Percentiles rank a stretch among this genome's conserved stretches.
Evolutionary conservation across 2,888 invertebrate genomes (phyloP).

Genomic region (Hydroisotoma schaefferi): DNA sequence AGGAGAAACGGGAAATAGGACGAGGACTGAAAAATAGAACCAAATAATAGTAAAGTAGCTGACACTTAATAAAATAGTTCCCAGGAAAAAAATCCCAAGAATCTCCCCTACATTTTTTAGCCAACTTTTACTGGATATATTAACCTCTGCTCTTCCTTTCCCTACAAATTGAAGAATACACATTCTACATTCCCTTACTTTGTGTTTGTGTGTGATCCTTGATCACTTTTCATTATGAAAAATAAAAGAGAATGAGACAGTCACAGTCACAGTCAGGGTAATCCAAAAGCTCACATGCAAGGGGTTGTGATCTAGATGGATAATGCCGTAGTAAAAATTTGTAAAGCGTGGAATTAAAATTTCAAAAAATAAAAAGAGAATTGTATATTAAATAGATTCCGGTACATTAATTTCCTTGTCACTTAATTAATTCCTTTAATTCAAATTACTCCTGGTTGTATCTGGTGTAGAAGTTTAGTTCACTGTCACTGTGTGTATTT

Average conservation of each 20-base stretch:
- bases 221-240: no score
- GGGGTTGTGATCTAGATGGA: no score
- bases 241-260: no score
- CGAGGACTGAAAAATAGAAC: no score
- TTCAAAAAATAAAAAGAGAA: not conserved
- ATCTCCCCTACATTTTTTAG: constrained; percentile 4
- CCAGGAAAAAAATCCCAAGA: constrained; percentile 13
- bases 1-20: no score
- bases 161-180: not conserved
- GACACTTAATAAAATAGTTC: constrained; percentile 14
- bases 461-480: no score
- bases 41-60: not conserved
- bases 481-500: no score
- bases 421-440: constrained; percentile 20
- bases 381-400: constrained; percentile 17
- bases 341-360: constrained; percentile 8
- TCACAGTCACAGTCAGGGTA: no score
- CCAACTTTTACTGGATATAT: no score
- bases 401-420: constrained; percentile 15
- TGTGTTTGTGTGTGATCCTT: not conserved
- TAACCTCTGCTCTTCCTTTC: not conserved
- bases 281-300: no score
- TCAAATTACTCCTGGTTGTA: constrained; percentile 4
- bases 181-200: not conserved
- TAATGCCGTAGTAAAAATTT: not conserved